Conservation (phyloP, 2,113 vertebrate species). For the Chloroceryle aenea region DNA sequence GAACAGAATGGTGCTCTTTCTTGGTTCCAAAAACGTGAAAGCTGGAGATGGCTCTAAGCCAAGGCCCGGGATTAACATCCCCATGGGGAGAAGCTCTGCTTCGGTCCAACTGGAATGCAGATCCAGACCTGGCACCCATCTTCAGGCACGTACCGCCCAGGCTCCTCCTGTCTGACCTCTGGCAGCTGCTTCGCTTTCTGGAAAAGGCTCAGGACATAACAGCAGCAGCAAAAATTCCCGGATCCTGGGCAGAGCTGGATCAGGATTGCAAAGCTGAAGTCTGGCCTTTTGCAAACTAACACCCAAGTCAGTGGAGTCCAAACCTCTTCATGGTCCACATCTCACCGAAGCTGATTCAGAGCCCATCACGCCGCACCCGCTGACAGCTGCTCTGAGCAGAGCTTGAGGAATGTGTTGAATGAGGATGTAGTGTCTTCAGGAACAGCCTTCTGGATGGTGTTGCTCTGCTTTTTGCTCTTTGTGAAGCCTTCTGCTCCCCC, state of each 20-base stretch:
- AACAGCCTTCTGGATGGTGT: neutral
- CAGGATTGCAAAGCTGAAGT: neutral
- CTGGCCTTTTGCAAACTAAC: neutral
- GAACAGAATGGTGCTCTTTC: neutral
- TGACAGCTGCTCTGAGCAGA: neutral
- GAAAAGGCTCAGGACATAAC: neutral
- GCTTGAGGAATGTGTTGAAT: accelerated
- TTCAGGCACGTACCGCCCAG: neutral
- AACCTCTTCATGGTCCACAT: neutral
- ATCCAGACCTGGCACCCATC: constrained; percentile 28
- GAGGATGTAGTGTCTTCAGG: neutral
- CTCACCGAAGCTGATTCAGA: neutral
- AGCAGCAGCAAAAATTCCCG: neutral
- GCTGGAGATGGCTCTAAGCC: neutral
- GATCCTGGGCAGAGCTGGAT: neutral
- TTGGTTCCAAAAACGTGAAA: neutral
- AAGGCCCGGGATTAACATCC: constrained; percentile 6
- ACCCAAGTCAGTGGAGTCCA: neutral
- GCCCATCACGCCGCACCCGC: neutral
- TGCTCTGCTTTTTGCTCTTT: neutral
- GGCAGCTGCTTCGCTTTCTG: neutral
- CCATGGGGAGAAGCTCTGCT: neutral
- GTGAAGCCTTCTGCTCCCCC: neutral
- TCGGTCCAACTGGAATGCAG: constrained; percentile 2
- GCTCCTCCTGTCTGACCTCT: neutral